Conservation (phyloP, 1,140 invertebrate species). For the Tetramorium simillimum region DNA sequence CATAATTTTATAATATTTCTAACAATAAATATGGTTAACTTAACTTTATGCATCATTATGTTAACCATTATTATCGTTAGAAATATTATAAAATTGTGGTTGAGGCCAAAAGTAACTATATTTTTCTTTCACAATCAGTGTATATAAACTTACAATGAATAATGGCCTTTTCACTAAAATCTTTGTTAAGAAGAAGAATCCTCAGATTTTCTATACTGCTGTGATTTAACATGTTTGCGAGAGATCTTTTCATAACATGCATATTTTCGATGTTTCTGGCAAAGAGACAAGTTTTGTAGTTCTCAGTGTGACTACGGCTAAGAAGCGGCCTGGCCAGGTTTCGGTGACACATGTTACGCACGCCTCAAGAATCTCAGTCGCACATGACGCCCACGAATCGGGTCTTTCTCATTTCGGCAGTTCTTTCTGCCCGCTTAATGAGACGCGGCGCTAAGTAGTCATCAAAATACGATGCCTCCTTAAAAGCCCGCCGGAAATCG, state of each 20-base stretch:
- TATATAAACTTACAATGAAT: background rate
- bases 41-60: too few relatives aligned
- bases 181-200: background rate
- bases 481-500: constrained; percentile 14
- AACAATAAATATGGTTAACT: too few relatives aligned
- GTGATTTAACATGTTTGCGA: background rate
- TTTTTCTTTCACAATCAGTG: too few relatives aligned
- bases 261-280: background rate
- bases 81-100: too few relatives aligned
- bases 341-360: constrained; percentile 71
- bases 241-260: background rate
- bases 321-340: constrained; percentile 7
- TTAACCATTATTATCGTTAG: too few relatives aligned
- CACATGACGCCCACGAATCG: constrained; percentile 42
- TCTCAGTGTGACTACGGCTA: constrained; percentile 36
- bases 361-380: constrained; percentile 52
- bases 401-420: constrained; percentile 37
- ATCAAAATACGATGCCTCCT: background rate
- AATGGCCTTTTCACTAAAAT: background rate
- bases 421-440: constrained; percentile 45
- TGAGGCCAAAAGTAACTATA: too few relatives aligned
- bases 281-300: background rate
- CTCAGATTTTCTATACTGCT: background rate
- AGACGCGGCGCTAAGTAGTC: constrained; percentile 55
- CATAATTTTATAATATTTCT: too few relatives aligned